Evolutionary conservation across 2,888 invertebrate species (phyloP).

Genomic region (Ophion obscuratus): DNA sequence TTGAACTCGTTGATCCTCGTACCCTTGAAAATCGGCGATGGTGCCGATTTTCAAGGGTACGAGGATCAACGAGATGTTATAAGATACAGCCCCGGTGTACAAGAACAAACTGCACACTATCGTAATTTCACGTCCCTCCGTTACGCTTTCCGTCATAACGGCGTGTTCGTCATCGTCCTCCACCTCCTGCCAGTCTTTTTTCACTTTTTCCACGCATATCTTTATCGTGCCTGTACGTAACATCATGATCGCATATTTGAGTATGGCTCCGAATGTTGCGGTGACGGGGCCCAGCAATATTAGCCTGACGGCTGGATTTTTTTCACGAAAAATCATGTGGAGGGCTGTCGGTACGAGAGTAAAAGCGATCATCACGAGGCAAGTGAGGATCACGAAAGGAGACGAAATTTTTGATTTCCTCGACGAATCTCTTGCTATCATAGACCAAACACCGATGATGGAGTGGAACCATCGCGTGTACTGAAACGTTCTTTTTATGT

Average conservation of each 20-base stretch:
- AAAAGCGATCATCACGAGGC: conserved; percentile 24
- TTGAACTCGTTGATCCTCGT: conserved; percentile 29
- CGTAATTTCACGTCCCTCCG: conserved; percentile 50
- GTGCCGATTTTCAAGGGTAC: no score
- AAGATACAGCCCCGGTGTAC: conserved; percentile 60
- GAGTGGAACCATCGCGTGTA: conserved; percentile 48
- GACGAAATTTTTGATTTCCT: neutral
- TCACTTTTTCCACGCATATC: conserved; percentile 63
- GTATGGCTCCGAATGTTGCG: conserved; percentile 27
- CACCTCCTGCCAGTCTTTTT: conserved; percentile 67
- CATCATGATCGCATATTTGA: conserved; percentile 42
- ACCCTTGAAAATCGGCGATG: conserved; percentile 54
- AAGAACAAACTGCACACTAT: conserved; percentile 67
- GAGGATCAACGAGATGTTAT: no score
- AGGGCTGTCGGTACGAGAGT: conserved; percentile 38
- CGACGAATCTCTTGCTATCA: conserved; percentile 32
- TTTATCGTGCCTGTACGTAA: conserved; percentile 41
- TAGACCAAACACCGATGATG: conserved; percentile 54
- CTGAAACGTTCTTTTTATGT: conserved; percentile 34
- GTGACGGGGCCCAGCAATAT: conserved; percentile 46
- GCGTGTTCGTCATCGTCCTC: conserved; percentile 51
- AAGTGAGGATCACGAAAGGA: conserved; percentile 17
- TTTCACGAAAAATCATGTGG: conserved; percentile 41
- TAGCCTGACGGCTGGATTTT: conserved; percentile 47
- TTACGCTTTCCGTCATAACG: conserved; percentile 56